Percentiles rank a stretch among this genome's conserved stretches.
phyloP scores from a whole-genome alignment of 2,797 vertebrate genomes.

The Falco biarmicus region DNA sequence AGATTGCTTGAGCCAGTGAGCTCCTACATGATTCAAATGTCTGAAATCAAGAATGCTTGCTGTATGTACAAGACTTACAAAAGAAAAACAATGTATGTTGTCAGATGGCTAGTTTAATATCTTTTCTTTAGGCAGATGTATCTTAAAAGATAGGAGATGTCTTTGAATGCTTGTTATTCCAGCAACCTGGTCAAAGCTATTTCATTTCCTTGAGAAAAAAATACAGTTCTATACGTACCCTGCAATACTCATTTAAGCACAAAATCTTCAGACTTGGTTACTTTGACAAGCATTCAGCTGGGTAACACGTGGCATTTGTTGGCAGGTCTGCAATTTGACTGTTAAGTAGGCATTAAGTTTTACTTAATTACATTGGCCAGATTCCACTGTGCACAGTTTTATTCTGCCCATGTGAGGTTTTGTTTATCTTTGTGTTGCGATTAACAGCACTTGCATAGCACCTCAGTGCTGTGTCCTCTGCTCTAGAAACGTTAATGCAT shows the following conservation, averaged over 20 bases:
- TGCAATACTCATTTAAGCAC: background rate
- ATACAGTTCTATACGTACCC: background rate
- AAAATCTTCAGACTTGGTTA: background rate
- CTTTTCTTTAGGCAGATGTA: background rate
- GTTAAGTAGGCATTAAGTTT: constrained; percentile 44
- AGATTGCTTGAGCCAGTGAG: background rate
- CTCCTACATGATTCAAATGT: background rate
- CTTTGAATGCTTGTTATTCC: background rate
- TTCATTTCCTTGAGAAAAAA: background rate
- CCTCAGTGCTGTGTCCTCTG: background rate
- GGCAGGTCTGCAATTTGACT: constrained; percentile 33
- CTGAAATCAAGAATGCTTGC: background rate
- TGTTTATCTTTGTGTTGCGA: background rate
- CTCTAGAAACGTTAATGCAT: background rate
- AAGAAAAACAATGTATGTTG: background rate
- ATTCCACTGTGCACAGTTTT: background rate
- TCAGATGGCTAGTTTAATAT: background rate
- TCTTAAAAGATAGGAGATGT: background rate
- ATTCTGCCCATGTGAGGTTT: background rate
- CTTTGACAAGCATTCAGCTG: background rate
- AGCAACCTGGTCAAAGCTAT: background rate
- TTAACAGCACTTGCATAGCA: background rate
- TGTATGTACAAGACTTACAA: background rate
- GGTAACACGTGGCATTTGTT: constrained; percentile 38
- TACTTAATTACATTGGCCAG: constrained; percentile 10